These are phyloP conservation scores for Butorides virescens DNA, from an alignment of 2,113 vertebrate species.

Conservation along the genomic window DNA sequence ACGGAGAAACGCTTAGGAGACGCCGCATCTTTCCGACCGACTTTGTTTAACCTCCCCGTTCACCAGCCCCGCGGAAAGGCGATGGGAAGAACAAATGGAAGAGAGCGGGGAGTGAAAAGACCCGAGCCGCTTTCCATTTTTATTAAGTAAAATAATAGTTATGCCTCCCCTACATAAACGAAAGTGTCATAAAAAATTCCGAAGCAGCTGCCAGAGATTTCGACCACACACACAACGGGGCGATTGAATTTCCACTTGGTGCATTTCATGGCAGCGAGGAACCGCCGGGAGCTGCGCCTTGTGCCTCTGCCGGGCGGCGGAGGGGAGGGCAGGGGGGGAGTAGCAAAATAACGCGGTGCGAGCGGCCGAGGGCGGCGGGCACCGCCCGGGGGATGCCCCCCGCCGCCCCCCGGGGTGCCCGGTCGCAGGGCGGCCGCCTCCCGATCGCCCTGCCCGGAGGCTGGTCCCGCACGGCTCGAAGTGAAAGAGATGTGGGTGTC, in stretches of 20 bases:
- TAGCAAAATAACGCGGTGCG: neutral
- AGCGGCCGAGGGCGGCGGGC: neutral
- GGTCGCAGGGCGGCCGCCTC: neutral
- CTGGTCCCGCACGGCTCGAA: neutral
- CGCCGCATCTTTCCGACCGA: neutral
- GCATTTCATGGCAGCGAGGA: constrained; percentile 28
- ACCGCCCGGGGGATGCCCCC: neutral
- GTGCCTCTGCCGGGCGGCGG: neutral
- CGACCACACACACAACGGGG: constrained; percentile 69
- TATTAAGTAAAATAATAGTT: constrained; percentile 67
- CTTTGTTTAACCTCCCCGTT: neutral
- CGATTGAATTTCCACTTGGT: constrained; percentile 60
- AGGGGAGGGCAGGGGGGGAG: neutral
- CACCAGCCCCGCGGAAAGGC: neutral
- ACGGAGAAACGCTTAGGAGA: neutral
- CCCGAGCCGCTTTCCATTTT: constrained; percentile 23
- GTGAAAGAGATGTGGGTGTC: neutral
- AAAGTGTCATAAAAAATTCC: constrained; percentile 68
- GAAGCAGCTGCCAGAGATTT: constrained; percentile 68
- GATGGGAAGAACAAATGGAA: neutral
- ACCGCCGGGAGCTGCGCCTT: constrained; percentile 12
- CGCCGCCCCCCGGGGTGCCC: neutral
- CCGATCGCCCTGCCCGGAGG: neutral
- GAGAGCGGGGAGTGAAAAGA: neutral
- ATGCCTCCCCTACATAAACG: constrained; percentile 54